Evolutionary conservation across 2,888 invertebrate genomes (phyloP).

Genomic region (Hydriomena furcata): DNA sequence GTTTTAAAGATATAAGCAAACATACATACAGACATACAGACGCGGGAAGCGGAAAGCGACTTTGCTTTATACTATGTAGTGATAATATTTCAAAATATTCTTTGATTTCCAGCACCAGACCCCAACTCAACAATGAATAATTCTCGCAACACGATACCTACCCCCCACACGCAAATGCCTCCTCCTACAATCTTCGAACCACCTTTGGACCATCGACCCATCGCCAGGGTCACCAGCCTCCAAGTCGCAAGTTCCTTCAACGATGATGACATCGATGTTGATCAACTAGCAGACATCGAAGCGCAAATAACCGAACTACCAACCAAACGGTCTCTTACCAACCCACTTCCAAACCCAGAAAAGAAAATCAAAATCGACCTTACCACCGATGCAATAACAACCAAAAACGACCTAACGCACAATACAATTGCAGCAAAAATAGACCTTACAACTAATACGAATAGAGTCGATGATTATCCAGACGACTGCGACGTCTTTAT

Average conservation of each 20-base stretch:
- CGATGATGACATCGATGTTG: constrained; percentile 62
- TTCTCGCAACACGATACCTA: constrained; percentile 53
- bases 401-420: constrained; percentile 9
- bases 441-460: constrained; percentile 19
- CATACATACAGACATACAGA: too few relatives aligned
- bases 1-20: too few relatives aligned
- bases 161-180: constrained; percentile 53
- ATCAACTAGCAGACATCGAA: constrained; percentile 65
- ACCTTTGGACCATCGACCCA: constrained; percentile 41
- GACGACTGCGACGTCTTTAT: constrained; percentile 58
- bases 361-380: constrained; percentile 59
- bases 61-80: too few relatives aligned
- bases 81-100: too few relatives aligned
- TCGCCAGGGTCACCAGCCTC: constrained; percentile 50
- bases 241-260: constrained; percentile 44
- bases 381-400: constrained; percentile 25
- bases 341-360: constrained; percentile 47
- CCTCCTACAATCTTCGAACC: constrained; percentile 34
- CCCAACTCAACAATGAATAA: constrained; percentile 43
- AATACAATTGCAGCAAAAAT: constrained; percentile 45
- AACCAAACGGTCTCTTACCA: constrained; percentile 48
- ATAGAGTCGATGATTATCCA: constrained; percentile 55
- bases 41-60: too few relatives aligned
- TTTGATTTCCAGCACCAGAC: constrained; percentile 29
- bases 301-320: constrained; percentile 51